phyloP scores from a whole-genome alignment of 1,140 invertebrate species.

The Pogonomyrmex californicus region DNA sequence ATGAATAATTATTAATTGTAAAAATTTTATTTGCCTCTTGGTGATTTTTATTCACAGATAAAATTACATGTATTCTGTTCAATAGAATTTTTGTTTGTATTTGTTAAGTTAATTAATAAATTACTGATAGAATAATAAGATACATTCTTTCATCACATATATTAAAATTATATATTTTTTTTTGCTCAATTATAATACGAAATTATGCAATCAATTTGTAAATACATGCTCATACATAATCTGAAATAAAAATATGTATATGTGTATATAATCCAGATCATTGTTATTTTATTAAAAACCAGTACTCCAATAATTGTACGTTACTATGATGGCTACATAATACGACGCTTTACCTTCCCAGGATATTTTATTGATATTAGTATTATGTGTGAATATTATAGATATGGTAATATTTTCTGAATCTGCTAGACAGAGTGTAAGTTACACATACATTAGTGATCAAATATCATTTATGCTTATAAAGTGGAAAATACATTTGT shows the following conservation, averaged over 20 bases:
- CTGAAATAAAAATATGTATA: constrained; percentile 5
- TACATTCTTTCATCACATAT: constrained; percentile 1
- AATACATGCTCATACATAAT: constrained; percentile 23
- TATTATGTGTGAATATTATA: not conserved
- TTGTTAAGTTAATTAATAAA: not conserved
- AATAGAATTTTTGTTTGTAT: not conserved
- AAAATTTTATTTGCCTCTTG: not conserved
- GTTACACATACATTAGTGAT: constrained; percentile 7
- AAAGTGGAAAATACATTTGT: not conserved
- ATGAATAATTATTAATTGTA: not conserved
- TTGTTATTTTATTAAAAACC: constrained; percentile 8
- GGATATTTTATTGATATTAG: constrained; percentile 18
- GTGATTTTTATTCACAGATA: not conserved
- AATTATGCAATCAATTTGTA: constrained; percentile 13
- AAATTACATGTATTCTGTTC: not conserved
- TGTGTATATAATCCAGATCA: not conserved
- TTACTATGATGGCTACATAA: not conserved
- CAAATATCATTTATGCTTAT: not conserved
- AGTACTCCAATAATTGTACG: not conserved
- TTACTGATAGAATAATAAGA: not conserved
- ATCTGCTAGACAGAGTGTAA: not conserved
- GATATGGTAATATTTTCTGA: not conserved
- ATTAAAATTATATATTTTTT: no score
- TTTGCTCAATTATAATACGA: not conserved
- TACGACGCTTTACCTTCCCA: not conserved